Conservation (phyloP, 2,113 vertebrate genomes). For the Cettia cetti region DNA sequence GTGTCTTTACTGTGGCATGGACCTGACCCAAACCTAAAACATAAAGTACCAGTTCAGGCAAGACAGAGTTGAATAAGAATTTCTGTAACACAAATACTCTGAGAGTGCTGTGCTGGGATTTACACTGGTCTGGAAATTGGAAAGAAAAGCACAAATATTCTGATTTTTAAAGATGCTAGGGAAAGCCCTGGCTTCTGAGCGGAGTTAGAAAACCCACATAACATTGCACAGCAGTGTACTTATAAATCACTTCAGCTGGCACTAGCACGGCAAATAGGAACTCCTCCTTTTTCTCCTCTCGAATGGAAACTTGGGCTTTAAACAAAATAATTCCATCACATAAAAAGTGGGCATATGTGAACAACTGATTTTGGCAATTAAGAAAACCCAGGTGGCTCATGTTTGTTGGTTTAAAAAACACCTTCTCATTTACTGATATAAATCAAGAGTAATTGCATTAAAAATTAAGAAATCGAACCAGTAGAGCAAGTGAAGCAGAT, state of each 20-base stretch:
- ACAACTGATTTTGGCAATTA: constrained; percentile 17
- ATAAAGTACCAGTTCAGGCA: background rate
- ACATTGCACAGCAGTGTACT: background rate
- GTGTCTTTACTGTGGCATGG: background rate
- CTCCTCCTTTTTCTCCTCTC: background rate
- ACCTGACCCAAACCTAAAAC: background rate
- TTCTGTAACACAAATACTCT: background rate
- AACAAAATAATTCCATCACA: background rate
- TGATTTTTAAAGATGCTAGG: background rate
- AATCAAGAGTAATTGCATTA: constrained; percentile 51
- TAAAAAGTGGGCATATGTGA: background rate
- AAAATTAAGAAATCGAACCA: constrained; percentile 37
- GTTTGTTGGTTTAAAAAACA: constrained; percentile 17
- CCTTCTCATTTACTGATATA: constrained; percentile 18
- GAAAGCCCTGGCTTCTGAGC: background rate
- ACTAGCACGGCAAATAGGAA: background rate
- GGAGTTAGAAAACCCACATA: background rate
- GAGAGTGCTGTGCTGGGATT: background rate
- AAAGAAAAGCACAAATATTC: background rate
- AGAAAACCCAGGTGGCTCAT: constrained; percentile 13
- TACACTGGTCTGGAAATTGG: background rate
- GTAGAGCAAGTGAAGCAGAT: background rate
- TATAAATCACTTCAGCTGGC: background rate
- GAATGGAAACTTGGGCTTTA: background rate
- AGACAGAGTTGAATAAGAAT: background rate